Percentiles rank a stretch among this genome's conserved stretches.
Conservation (phyloP, 2,888 invertebrate genomes). For the Hermodice carunculata region DNA sequence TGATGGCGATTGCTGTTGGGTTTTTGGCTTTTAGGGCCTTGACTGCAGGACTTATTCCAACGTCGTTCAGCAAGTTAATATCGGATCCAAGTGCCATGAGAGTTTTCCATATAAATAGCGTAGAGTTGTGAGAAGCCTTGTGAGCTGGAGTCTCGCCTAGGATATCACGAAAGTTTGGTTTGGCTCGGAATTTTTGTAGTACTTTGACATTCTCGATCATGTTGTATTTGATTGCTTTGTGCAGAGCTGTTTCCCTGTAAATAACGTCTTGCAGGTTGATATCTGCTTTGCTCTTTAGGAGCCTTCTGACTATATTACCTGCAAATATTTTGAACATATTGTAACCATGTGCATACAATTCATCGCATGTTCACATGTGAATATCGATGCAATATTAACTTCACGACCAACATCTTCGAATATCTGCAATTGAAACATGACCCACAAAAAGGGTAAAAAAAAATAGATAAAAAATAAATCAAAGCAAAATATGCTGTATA, state of each 20-base stretch:
- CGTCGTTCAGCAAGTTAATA: background rate
- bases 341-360: too few relatives aligned
- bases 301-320: conserved; percentile 20
- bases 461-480: too few relatives aligned
- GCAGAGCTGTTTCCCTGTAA: conserved; percentile 28
- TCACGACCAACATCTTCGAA: too few relatives aligned
- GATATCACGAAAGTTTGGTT: conserved; percentile 12
- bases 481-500: too few relatives aligned
- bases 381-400: too few relatives aligned
- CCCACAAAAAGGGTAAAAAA: too few relatives aligned
- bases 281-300: conserved; percentile 22
- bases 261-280: conserved; percentile 25
- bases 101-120: conserved; percentile 11
- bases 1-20: conserved; percentile 2
- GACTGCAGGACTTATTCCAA: conserved; percentile 9
- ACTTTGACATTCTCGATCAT: conserved; percentile 27
- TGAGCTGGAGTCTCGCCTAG: conserved; percentile 15
- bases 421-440: too few relatives aligned
- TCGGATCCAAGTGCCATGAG: conserved; percentile 12
- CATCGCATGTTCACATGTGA: too few relatives aligned
- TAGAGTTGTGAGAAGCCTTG: conserved; percentile 6
- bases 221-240: conserved; percentile 29
- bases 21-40: conserved; percentile 18
- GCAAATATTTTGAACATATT: too few relatives aligned
- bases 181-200: conserved; percentile 12